Base-by-base conservation (phyloP, 2,888 invertebrate species). In the Perizoma flavofasciatum region DNA sequence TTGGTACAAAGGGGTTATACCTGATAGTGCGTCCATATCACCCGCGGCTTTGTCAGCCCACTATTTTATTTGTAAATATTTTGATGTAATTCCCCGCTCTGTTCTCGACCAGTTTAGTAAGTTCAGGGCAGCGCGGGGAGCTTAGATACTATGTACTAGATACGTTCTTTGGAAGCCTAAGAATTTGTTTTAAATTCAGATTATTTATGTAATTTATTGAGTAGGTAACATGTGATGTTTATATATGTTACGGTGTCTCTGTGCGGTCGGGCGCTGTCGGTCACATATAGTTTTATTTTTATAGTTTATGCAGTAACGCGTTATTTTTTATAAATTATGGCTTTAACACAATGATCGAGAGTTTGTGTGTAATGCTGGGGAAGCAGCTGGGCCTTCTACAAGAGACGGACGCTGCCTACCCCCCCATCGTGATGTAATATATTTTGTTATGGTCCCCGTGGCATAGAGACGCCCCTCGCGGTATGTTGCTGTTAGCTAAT, bases 141-240 rank as follows among this genome's bases (percentile, higher is more conserved):
- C 69, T 71, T 71, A 66, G 67, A 59, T 65, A 67, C 59, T 66
- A 76, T 71, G 78, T 78, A 78, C 75, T 79, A 77, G 37, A 76
- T 75, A 78, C 81, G 82, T 86, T 82, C 82, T 81, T 83, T 82
- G 83, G 78, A 90, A 86, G 89, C 90, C 89, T 90, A 89, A 90
- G 90, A 90, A 86, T 89, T 87, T 92, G 87, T 71, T 79, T 90
- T 86, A 83, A 87, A 88, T 88, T 89, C 88, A 90, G 87, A 91
- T 90, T 85, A 89, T 91, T 91, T 92, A 92, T 90, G 85, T 91
- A 89, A 90, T 83, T 90, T 90, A 90, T 89, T 90, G 83, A 82
- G 79, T 91, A 89, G 87, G 86, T 89, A 86, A 84, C 83, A 77
- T 55, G 58, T 59, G 55, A 82, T 77, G 78, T 82, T 81, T 58